These are phyloP conservation scores for Nemoura dubitans DNA, from an alignment of 2,888 invertebrate species.

Conservation along the genomic window DNA sequence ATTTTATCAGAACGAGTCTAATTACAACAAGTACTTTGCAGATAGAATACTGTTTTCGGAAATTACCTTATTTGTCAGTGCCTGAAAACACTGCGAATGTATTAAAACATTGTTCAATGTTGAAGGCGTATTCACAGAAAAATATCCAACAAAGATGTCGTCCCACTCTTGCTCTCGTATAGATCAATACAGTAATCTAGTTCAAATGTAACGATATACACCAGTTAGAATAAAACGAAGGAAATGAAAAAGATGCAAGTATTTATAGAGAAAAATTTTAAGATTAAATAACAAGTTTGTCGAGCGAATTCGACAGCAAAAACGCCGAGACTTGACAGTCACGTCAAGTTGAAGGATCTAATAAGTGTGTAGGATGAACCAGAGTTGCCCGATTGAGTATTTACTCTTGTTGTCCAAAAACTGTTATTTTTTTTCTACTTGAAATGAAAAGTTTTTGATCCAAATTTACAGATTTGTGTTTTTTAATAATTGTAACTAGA, in stretches of 20 bases:
- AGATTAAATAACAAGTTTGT: neutral
- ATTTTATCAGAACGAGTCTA: too few relatives aligned
- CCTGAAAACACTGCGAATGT: neutral
- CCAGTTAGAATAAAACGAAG: neutral
- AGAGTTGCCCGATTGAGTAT: too few relatives aligned
- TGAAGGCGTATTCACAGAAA: neutral
- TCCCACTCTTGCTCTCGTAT: neutral
- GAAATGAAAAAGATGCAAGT: neutral
- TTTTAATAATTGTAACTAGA: too few relatives aligned
- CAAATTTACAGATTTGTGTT: too few relatives aligned
- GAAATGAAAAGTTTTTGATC: too few relatives aligned
- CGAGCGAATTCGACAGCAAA: neutral
- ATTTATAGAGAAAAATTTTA: neutral
- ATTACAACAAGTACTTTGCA: too few relatives aligned
- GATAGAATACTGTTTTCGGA: neutral
- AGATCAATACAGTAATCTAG: neutral
- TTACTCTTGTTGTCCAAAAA: too few relatives aligned
- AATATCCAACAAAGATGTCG: neutral
- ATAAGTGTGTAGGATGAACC: too few relatives aligned
- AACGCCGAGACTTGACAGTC: neutral
- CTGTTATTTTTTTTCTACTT: too few relatives aligned
- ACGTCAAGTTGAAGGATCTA: neutral
- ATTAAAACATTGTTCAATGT: slow-evolving; percentile 4
- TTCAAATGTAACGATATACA: neutral
- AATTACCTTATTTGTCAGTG: neutral